Base-by-base conservation (phyloP, 2,888 invertebrate genomes). In the Synanthedon vespiformis region DNA sequence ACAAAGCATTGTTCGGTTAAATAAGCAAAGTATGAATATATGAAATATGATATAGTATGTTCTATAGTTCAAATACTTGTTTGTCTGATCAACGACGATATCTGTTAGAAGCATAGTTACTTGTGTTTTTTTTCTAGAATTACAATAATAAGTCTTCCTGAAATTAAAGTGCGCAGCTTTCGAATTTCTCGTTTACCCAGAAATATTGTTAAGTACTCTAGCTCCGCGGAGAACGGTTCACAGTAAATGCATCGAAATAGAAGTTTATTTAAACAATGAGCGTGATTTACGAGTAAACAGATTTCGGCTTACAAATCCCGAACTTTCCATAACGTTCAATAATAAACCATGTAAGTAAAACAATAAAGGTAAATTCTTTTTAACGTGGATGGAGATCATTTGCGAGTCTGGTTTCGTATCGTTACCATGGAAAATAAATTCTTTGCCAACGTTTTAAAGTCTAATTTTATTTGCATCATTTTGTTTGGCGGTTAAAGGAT, bases 281-380 rank as follows among this genome's bases (percentile, higher is more conserved):
- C 84, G 86, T 85, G 87, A 83, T 85, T 79, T 79, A 86, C 66
- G 70, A 63, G 76, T 86, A 87, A 86, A 87, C 86, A 87, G 61
- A 73, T 74, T 77, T 70, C 62, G 64, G 68, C 67, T 61, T 65
- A 64, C 69, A 62, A 66, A 68, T 72, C 64, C 72, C 66, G 73
- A 73, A 74, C 65, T 59, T 76, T 71, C 63, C 50, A 16, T 16
- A 48, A 48, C 13, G 6, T 44, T 44, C 44, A 13, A 44, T 44
- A 49, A n/a, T 16, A 49, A 12, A 49, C 49, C 49, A 14, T 49
- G 16, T 49, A 5, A 3, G 4, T 13, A 44, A 44, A 14, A 13
- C 44, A 13, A 44, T 44, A 44, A 44, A 44, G 44, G 14, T 14
- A n/a, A 44, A 13, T 44, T 44, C 44, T 44, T 44, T n/a, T 13